Base-by-base conservation (phyloP, 1,140 invertebrate species). In the Drosophila kikkawai region DNA sequence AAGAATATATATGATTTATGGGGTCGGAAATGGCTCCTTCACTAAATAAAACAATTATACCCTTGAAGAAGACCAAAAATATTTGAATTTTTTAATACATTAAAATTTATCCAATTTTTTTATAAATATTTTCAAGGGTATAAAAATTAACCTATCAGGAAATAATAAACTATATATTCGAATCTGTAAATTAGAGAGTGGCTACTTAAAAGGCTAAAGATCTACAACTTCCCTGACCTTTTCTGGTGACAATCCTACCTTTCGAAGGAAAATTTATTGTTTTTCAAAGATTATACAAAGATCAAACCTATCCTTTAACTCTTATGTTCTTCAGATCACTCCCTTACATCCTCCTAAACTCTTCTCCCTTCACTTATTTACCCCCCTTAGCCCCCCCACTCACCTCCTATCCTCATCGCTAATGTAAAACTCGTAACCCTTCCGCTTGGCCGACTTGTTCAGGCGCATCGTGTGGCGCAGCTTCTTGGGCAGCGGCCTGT, bases 401-500 rank as follows among this genome's bases (percentile, higher is more conserved):
- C 63, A 94, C 94, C 94, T 94, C 82, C 93, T 86, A 70, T 95
- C 94, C 61, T 95, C 94, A 53, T 94, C 94, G n/a, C 94, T 94
- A 0, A 94, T 82, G 82, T 94, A 94, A 75, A 81, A 93, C 39
- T 85, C 92, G 68, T 94, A 95, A 19, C 93, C 93, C 73, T 94
- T 94, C 56, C 87, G 92, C 73, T 93, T 94, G 3, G 92, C 91
- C 37, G 92, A 93, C 63, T 93, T 92, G 55, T 92, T 92, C 36
- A 93, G 71, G n/a, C 91, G 77, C 79, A 93, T 78, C 0, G 84
- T 73, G 39, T 81, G 81, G 0, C 92, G 74, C 47, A 93, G 82
- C 64, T 86, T 92, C 65, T 93, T 93, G 44, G 85, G 85, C 65
- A 91, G 58, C 7, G 84, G 87, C n/a, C 91, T 92, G 34, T 92